phyloP scores from a whole-genome alignment of 2,113 vertebrate genomes.

The Stegostoma tigrinum region DNA sequence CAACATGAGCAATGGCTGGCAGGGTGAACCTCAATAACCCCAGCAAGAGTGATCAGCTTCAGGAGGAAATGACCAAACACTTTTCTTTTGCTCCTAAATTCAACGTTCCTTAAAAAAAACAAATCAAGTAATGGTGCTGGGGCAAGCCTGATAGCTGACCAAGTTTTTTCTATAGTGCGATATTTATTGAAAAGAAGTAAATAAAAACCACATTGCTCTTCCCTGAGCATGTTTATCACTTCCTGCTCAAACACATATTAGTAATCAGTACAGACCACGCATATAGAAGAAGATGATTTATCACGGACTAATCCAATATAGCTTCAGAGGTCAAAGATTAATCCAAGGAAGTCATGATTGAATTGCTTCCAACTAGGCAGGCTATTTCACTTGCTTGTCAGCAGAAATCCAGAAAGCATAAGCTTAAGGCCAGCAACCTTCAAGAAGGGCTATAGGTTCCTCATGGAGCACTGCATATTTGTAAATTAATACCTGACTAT shows the following conservation, averaged over 20 bases:
- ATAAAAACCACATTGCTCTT: not conserved
- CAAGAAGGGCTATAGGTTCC: not conserved
- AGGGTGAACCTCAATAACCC: not conserved
- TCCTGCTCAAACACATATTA: not conserved
- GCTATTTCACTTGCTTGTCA: slow-evolving; percentile 12
- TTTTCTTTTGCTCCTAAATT: too few species aligned
- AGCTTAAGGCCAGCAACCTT: not conserved
- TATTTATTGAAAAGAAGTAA: not conserved
- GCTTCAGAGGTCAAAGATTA: slow-evolving; percentile 9
- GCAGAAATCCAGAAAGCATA: not conserved
- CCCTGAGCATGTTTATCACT: not conserved
- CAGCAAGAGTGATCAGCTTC: not conserved
- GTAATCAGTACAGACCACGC: not conserved
- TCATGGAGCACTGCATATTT: not conserved
- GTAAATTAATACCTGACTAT: not conserved
- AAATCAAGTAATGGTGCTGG: not conserved
- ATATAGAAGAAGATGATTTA: not conserved
- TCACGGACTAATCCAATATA: not conserved
- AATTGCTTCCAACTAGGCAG: not conserved
- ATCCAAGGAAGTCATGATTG: slow-evolving; percentile 17
- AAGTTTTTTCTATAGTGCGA: not conserved
- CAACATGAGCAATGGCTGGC: not conserved
- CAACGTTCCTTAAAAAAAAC: not conserved
- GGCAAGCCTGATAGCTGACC: not conserved
- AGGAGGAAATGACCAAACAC: not conserved